Percentiles rank a stretch among this genome's conserved stretches.
Conservation (phyloP, 2,113 vertebrate genomes). For the Phocoena sinus region DNA sequence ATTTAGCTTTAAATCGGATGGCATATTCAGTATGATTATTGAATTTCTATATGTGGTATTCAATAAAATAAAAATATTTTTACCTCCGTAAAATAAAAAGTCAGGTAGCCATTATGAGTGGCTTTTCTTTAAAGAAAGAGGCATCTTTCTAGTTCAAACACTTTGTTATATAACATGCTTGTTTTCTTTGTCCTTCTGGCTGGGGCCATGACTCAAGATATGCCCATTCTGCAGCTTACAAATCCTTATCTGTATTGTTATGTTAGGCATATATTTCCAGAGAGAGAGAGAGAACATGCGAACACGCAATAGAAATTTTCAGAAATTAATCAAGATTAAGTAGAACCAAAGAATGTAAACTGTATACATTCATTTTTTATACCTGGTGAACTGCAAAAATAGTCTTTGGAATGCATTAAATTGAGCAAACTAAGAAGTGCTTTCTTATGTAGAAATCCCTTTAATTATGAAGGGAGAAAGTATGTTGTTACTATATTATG, state of each 20-base stretch:
- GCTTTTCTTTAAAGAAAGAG: background rate
- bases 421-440: background rate
- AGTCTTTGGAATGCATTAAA: background rate
- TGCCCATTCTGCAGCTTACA: background rate
- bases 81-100: background rate
- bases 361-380: background rate
- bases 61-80: slow-evolving; percentile 9
- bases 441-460: background rate
- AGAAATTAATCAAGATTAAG: background rate
- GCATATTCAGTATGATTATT: background rate
- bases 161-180: background rate
- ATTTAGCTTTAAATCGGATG: background rate
- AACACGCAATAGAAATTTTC: background rate
- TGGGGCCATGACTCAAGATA: background rate
- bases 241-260: background rate
- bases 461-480: background rate
- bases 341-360: background rate
- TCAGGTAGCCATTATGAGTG: background rate
- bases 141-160: background rate
- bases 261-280: background rate
- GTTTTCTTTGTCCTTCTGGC: background rate
- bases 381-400: background rate
- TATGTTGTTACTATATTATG: background rate
- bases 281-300: too few species aligned
- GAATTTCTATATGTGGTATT: background rate